These are phyloP conservation scores for Branchinecta lynchi DNA, from an alignment of 1,140 invertebrate genomes.

Conservation along the genomic window DNA sequence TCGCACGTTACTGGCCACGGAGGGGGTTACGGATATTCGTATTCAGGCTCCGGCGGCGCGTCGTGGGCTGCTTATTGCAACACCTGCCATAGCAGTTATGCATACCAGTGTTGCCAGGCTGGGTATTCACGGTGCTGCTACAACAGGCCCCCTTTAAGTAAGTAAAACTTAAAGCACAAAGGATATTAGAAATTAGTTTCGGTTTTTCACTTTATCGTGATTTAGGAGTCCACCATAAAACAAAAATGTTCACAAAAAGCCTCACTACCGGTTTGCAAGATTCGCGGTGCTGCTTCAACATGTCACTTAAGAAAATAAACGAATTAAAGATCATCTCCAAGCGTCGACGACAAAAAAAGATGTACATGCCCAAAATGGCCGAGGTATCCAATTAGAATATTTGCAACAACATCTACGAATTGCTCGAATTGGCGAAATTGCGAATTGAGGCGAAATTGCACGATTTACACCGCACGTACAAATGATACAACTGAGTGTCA, in stretches of 20 bases:
- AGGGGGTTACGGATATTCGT: not conserved
- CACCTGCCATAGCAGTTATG: not conserved
- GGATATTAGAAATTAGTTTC: not conserved
- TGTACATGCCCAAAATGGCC: too few relatives aligned
- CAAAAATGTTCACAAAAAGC: not conserved
- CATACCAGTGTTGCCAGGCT: not conserved
- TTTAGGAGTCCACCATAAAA: not conserved
- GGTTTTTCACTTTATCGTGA: not conserved
- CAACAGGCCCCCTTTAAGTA: not conserved
- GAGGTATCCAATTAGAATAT: too few relatives aligned
- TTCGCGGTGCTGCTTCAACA: too few relatives aligned
- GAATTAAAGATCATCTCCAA: too few relatives aligned
- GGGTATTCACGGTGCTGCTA: not conserved
- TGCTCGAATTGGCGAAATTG: too few relatives aligned
- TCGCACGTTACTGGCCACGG: not conserved
- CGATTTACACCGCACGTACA: too few relatives aligned
- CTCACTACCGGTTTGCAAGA: not conserved
- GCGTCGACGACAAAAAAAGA: too few relatives aligned
- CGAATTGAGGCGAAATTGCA: too few relatives aligned
- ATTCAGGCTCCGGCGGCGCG: not conserved
- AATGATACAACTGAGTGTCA: too few relatives aligned
- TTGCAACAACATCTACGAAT: too few relatives aligned
- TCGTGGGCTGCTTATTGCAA: not conserved
- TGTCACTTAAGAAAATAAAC: too few relatives aligned
- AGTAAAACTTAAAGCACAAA: not conserved